Base-by-base conservation (phyloP, 2,888 invertebrate species). In the Dryococelus australis region DNA sequence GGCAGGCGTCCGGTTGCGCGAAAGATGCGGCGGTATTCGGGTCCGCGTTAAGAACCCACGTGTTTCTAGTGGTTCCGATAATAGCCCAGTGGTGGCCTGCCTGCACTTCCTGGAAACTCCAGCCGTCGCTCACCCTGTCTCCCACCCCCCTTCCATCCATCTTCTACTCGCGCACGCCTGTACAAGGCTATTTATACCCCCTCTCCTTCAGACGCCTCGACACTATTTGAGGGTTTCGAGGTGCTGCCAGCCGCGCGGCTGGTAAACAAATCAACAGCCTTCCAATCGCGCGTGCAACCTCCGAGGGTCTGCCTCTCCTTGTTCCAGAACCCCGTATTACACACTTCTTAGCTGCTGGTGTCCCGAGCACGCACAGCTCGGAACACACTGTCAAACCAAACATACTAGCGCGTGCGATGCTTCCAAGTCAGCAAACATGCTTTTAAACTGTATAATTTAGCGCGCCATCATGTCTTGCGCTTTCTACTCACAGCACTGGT, bases 221-320 rank as follows among this genome's bases (percentile, higher is more conserved):
- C 65, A n/a, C 65, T 65, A 65, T 65, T 65, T n/a, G 24, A 65
- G n/a, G 65, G 65, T 65, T 65, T n/a, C 65, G 65, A 65, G 65
- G 4, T 16, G 65, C n/a, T 65, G 65, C 13, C 65, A n/a, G 24
- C 65, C 65, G 24, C 1, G 65, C 20, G 65, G 13, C 13, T 10
- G 65, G 65, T 65, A 65, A 65, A 65, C 65, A 65, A 65, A n/a
- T 65, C 65, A 65, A 65, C 65, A 65, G 65, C 24, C 65, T n/a
- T 65, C 65, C 65, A n/a, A 65, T 65, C 65, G 20, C n/a, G 65
- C 65, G 65, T n/a, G 65, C 65, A 8, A 65, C 65, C 47, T 47
- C 47, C 47, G 16, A 47, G 47, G 47, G 47, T 16, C 12, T 6
- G 47, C 16, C 47, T 47, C 16, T 47, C 47, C 47, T 47, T 47